Base-by-base conservation (phyloP, 2,888 invertebrate species). In the Abrostola tripartita region DNA sequence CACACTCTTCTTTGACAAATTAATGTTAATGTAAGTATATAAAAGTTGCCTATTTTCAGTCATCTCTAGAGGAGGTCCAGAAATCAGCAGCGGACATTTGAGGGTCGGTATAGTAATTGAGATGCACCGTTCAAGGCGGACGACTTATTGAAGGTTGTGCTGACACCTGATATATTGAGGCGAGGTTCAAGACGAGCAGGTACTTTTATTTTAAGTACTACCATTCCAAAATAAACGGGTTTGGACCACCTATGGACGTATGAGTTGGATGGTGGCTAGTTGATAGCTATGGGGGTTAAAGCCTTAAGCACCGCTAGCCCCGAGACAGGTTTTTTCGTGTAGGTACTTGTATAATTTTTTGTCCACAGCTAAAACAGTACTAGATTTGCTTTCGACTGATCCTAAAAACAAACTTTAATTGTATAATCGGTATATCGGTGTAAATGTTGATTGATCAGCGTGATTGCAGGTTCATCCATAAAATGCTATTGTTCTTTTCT, bases 71-170 rank as follows among this genome's bases (percentile, higher is more conserved):
- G 40, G 0, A 6, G 8, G 38, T 10, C 37, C 37, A 37, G 36
- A 41, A n/a, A 36, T 36, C 24, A 51, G 9, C 24, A 11, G 7
- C 37, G 14, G 42, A 53, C 10, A 55, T 41, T 50, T 5, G 9
- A 10, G 5, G 36, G 9, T 10, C 24, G 12, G 42, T 66, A 53
- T 68, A 50, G 59, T 68, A 73, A 68, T 42, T 37, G 24, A 79
- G 77, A 82, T 78, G 69, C 64, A 68, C 42, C 56, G 51, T 62
- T 76, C 78, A 80, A 82, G 79, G 81, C 38, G 47, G 67, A 59
- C 78, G 36, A 61, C 61, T 57, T 14, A 49, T 70, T 53, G 64
- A 75, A 79, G 71, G 71, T 65, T 50, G 50, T 24, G 11, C 47
- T 56, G 78, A 74, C 56, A 78, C 63, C 61, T 52, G 74, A 65